These are phyloP conservation scores for Halocaridina rubra DNA, from an alignment of 2,888 invertebrate genomes.

Conservation along the genomic window DNA sequence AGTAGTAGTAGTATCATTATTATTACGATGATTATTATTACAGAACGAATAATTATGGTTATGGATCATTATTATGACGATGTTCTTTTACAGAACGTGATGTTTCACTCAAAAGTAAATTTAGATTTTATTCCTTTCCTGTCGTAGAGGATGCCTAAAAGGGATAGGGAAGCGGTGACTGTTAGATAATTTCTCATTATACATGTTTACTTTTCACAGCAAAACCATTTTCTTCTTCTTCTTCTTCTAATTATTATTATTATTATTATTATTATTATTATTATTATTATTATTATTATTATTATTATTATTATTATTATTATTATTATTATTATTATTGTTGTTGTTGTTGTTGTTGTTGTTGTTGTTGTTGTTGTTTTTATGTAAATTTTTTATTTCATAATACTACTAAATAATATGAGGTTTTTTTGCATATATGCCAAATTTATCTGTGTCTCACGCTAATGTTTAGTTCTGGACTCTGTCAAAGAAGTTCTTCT, in stretches of 20 bases:
- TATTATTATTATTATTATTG: not conserved
- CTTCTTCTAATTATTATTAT: not conserved
- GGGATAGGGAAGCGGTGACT: no score
- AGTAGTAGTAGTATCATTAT: no score
- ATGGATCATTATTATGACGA: no score
- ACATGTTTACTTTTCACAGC: not conserved
- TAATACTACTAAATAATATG: not conserved
- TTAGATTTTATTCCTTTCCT: no score
- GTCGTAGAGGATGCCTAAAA: no score
- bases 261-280: not conserved
- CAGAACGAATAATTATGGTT: no score
- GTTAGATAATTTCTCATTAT: no score
- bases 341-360: not conserved
- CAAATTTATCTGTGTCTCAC: no score
- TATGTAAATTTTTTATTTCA: not conserved
- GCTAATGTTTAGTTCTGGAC: no score
- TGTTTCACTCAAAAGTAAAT: no score
- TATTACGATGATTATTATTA: no score
- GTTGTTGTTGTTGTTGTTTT: not conserved
- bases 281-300: not conserved
- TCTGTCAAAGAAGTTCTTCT: not conserved
- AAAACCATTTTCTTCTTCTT: not conserved
- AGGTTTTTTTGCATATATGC: not conserved
- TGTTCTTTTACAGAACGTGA: no score
- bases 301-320: not conserved